Evolutionary conservation across 2,888 invertebrate species (phyloP).

Genomic region (Panopea generosa): DNA sequence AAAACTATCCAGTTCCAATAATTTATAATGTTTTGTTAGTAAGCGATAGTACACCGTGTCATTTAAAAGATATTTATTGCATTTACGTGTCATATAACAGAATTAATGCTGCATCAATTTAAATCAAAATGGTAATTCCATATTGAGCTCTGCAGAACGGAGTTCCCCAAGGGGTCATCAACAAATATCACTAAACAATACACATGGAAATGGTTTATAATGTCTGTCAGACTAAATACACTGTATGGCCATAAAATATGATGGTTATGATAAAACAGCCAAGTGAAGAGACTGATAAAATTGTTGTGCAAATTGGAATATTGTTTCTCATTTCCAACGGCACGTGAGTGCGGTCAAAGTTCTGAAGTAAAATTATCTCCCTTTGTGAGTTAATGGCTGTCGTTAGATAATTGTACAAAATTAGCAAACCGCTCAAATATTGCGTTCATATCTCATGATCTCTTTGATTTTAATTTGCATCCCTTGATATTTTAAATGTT

Average conservation of each 20-base stretch:
- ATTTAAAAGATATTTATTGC: constrained; percentile 59
- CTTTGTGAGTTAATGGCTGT: too few species aligned
- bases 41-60: constrained; percentile 51
- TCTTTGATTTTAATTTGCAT: too few species aligned
- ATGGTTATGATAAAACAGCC: constrained; percentile 3
- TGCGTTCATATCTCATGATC: too few species aligned
- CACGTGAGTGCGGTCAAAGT: constrained; percentile 3
- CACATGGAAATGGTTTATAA: constrained; percentile 52
- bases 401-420: too few species aligned
- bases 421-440: too few species aligned
- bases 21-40: constrained; percentile 56
- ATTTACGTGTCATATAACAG: constrained; percentile 54
- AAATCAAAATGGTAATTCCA: constrained; percentile 65
- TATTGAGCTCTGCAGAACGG: constrained; percentile 40
- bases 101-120: constrained; percentile 59
- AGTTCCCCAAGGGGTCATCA: constrained; percentile 41
- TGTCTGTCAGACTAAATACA: constrained; percentile 41
- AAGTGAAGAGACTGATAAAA: not conserved
- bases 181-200: constrained; percentile 54
- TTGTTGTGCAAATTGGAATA: constrained; percentile 9
- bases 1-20: constrained; percentile 57
- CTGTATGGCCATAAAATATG: constrained; percentile 37
- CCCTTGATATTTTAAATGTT: too few species aligned
- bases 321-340: not conserved
- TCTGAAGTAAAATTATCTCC: too few species aligned